Evolutionary conservation across 2,113 vertebrate species (phyloP), one percentile per base, ranked within the genome.

Genomic region (Anolis carolinensis): DNA sequence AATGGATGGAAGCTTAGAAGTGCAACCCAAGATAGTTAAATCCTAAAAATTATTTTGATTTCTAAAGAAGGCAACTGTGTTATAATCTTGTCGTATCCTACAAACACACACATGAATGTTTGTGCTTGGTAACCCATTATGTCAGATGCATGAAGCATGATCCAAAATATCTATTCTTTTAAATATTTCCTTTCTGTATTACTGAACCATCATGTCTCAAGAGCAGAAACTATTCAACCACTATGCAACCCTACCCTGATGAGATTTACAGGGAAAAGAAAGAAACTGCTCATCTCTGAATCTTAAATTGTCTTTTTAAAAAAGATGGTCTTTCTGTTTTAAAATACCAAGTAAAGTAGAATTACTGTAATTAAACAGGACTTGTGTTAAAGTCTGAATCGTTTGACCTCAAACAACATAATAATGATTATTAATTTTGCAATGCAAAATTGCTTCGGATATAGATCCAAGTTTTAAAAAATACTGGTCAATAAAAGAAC

Each of bases 401-500:
- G 78, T 92, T 93, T 95, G 85, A 89, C 88, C 72, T 92, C 89
- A 92, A 89, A 67, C 78, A 67, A 81, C 39, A 79, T 7, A 91
- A 91, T 70, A 87, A 21, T 32, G 39, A 71, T 9, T 23, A 27
- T 77, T 62, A 52, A 63, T 79, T 86, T 90, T 92, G 90, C 83
- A 93, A 91, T 89, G 88, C 92, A 90, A 94, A 95, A 30, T 59
- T 91, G 94, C 82, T 89, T 93, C 25, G 86, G 90, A 80, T 92
- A 85, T 93, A 76, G 52, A 55, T 36, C 91, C 92, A 95, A 94
- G 87, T 92, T 90, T 82, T 27, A 1, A 50, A 30, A 71, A 93
- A 76, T 94, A 93, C 91, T 89, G 92, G 94, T 94, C 94, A 90
- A 77, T 95, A 94, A 92, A 81, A 70, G 23, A 94, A 95, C 93